A percentile compares a stretch with the other conserved stretches of the same genome.
Evolutionary conservation across 92 coral and sea anemone genomes (phyloP).

Genomic region (Umimayanthus chanpuru): DNA sequence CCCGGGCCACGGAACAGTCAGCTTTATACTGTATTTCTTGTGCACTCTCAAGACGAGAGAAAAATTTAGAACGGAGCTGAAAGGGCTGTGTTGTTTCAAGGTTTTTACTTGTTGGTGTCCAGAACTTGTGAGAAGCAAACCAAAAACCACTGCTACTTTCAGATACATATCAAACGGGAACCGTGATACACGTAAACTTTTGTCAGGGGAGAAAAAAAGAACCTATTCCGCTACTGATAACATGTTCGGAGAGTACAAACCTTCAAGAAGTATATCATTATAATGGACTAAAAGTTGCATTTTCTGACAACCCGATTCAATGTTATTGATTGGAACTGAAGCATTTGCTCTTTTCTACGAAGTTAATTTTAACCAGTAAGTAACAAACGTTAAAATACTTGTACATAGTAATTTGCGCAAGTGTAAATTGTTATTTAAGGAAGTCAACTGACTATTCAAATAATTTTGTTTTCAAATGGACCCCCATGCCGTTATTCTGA

Average conservation of each 20-base stretch:
- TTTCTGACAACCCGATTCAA: neutral
- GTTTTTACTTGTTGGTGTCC: neutral
- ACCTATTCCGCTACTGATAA: neutral
- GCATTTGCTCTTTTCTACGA: too few species aligned
- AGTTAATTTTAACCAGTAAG: too few species aligned
- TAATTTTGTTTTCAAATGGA: too few species aligned
- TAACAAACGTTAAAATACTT: too few species aligned
- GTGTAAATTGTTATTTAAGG: too few species aligned
- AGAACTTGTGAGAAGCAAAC: neutral
- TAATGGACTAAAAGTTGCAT: neutral
- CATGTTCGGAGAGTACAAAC: neutral
- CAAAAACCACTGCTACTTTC: neutral
- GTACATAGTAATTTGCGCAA: too few species aligned
- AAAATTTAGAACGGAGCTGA: neutral
- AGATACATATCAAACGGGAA: neutral
- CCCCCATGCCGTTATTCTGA: too few species aligned
- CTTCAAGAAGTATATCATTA: neutral
- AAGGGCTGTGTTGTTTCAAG: neutral
- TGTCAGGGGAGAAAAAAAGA: neutral
- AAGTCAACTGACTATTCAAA: too few species aligned
- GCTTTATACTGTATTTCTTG: slow-evolving; percentile 18
- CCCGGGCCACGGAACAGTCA: neutral
- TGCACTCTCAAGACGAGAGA: slow-evolving; percentile 26
- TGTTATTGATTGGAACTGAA: too few species aligned
- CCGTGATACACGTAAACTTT: neutral